phyloP scores from a whole-genome alignment of 2,113 vertebrate species.

The Gallinago undulata region DNA sequence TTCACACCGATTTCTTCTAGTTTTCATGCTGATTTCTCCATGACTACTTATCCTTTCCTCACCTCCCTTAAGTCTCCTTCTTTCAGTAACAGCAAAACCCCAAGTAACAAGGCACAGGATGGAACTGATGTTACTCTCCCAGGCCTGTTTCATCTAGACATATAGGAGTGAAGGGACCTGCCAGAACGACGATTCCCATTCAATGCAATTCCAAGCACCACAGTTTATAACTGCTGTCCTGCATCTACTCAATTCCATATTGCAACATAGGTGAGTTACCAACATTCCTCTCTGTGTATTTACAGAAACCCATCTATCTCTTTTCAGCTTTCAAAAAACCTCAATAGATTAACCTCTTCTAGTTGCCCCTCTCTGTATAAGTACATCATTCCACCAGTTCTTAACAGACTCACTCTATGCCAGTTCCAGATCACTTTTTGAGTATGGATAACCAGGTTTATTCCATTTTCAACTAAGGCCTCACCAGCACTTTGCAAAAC shows the following conservation, averaged over 20 bases:
- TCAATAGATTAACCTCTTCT: neutral
- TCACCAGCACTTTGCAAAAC: neutral
- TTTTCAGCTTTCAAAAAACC: neutral
- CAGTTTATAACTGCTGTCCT: neutral
- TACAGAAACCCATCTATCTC: neutral
- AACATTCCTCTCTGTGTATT: neutral
- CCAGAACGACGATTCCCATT: neutral
- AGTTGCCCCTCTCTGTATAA: neutral
- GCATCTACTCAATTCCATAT: neutral
- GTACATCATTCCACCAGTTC: neutral
- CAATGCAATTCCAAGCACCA: neutral
- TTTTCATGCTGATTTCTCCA: neutral
- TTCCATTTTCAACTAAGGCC: neutral
- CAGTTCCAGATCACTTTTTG: neutral
- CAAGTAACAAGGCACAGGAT: neutral
- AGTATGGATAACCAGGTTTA: neutral
- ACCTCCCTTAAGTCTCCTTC: neutral
- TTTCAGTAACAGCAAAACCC: neutral
- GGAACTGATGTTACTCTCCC: neutral
- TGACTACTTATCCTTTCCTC: neutral
- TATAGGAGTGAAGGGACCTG: neutral
- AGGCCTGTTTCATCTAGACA: neutral
- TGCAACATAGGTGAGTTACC: neutral
- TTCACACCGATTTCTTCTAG: neutral
- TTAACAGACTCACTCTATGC: neutral